Base-by-base conservation (phyloP, 2,888 invertebrate genomes). In the Thalpophila matura region DNA sequence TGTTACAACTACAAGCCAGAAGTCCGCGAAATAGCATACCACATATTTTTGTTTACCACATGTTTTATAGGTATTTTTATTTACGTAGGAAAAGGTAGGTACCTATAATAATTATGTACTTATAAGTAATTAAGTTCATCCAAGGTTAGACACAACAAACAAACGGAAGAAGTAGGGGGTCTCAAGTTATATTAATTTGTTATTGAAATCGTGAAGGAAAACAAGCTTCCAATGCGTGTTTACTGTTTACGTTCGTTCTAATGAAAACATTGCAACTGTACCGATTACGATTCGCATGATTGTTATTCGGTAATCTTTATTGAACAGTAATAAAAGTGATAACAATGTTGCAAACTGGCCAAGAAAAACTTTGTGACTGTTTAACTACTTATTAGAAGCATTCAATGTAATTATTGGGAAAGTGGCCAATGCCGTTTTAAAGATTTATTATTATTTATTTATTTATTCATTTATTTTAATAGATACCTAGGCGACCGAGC, bases 251-350 rank as follows among this genome's bases (percentile, higher is more conserved):
- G 33, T 58, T 24, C 0, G 26, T 43, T 65, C 14, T 20, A 6
- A 54, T 31, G 38, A 38, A 59, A 73, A 74, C 53, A 54, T 45
- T 29, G 27, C 37, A 29, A 35, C 12, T 31, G 6, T 4, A 33
- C 14, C 29, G 31, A 51, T 65, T 35, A 24, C 35, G 14, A 72
- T 37, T 65, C 46, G 46, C 58, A 53, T 64, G 12, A 53, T 35
- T 14, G 16, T 33, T 38, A 68, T 27, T 45, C n/a, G 9, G 18
- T 29, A 45, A 46, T 56, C n/a, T 35, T 45, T 45, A 43, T 12
- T 40, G 27, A 38, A 37, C 24, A 35, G n/a, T 27, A 16, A 31
- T 47, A 42, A 37, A 46, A 27, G 9, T 45, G 12, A 27, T 54
- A 45, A 50, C 27, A 55, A 43, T 40, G n/a, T 29, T 35, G 43